Percentiles rank a stretch among this genome's conserved stretches.
phyloP scores from a whole-genome alignment of 2,888 invertebrate genomes.

The Drosophila melanosoma region DNA sequence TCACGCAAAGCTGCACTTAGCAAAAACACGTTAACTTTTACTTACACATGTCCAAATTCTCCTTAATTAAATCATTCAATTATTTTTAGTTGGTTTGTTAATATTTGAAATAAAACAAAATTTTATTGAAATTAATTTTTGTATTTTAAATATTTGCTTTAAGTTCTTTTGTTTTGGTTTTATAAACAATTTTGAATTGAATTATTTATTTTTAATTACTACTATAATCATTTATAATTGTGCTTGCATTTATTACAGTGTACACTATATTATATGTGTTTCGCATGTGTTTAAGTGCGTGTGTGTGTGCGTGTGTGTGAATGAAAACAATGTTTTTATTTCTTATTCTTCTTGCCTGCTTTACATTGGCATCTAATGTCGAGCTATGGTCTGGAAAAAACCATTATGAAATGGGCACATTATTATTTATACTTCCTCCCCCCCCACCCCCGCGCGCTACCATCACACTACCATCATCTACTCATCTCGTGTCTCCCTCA shows the following conservation, averaged over 20 bases:
- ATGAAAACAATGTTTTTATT: slow-evolving; percentile 63
- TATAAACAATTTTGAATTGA: not conserved
- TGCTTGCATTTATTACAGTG: not conserved
- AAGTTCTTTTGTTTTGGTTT: not conserved
- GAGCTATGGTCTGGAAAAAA: slow-evolving; percentile 16
- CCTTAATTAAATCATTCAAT: not conserved
- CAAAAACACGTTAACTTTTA: not conserved
- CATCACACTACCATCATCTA: not conserved
- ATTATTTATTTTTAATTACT: not conserved
- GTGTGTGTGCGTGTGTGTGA: slow-evolving; percentile 12
- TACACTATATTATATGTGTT: not conserved
- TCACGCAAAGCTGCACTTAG: slow-evolving; percentile 5
- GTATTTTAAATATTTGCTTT: not conserved
- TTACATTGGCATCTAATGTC: slow-evolving; percentile 35
- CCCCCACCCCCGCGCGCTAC: not conserved
- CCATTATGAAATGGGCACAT: not conserved
- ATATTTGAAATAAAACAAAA: not conserved
- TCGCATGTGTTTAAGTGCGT: not conserved
- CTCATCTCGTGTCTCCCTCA: not conserved
- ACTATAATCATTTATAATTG: not conserved
- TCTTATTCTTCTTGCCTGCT: slow-evolving; percentile 29
- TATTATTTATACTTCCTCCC: not conserved
- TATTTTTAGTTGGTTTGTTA: not conserved
- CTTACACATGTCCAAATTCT: not conserved
- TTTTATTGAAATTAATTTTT: not conserved